Evolutionary conservation across 2,797 vertebrate genomes (phyloP), one percentile per base, ranked within the genome.

Genomic region (Microhierax caerulescens): DNA sequence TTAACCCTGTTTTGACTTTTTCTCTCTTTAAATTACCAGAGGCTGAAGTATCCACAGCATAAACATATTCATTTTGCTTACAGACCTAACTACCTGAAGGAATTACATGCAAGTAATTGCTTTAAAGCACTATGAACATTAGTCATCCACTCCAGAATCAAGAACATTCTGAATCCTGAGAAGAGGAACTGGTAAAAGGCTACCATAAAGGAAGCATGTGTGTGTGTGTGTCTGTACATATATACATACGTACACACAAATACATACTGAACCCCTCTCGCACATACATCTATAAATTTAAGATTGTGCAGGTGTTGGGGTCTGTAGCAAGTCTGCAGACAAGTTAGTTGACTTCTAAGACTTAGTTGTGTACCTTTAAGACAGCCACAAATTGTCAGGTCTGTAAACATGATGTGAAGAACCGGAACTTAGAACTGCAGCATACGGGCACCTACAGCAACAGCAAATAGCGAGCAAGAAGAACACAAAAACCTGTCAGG

Each of bases 161-260:
- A 75, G 43, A 86, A 24, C 10, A 75, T 18, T 19, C 34, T 45
- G 19, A 34, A 53, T 53, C 4, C 32, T 56, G 13, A 61, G 47
- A 47, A 64, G 24, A 65, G 9, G 7, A 4, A 50, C 1, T 39
- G 13, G 12, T n/a, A 79, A 8, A 90, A 82, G 6, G 36, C 30
- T 87, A 22, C 27, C 30, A 5, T 20, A 84, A 81, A 30, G 10
- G 11, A 59, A 54, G 5, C 2, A 2, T 14, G 8, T 18, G 6
- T 36, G 30, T 7, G 4, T 34, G 14, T 13, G 5, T 34, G 1
- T 21, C 3, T 25, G 2, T 11, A 9, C 10, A 4, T 6, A 14
- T 9, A 22, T 8, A 9, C 6, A 8, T 8, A 3, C 4, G 22
- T 2, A 20, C 1, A 12, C 3, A 17, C 3, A 24, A 1, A 23